Evolutionary conservation across 1,140 invertebrate genomes (phyloP).

Genomic region (Hetaerina americana): DNA sequence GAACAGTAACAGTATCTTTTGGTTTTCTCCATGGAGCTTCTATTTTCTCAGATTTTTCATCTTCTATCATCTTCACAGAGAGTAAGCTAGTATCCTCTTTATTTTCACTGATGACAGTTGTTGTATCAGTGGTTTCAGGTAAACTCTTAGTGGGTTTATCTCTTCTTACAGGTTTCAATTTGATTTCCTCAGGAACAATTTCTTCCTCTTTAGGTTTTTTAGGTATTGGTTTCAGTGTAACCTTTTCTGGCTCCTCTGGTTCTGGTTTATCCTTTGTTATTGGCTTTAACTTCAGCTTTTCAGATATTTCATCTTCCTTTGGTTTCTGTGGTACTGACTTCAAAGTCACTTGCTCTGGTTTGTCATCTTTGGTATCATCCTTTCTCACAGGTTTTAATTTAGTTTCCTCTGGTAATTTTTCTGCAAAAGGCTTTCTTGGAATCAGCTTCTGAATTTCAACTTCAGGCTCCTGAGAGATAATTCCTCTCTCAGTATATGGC

Average conservation of each 20-base stretch:
- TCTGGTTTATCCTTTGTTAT: neutral
- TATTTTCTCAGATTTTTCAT: constrained; percentile 2
- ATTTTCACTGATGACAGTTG: neutral
- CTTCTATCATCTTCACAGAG: neutral
- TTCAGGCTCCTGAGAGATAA: neutral
- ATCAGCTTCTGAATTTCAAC: neutral
- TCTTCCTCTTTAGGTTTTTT: constrained; percentile 16
- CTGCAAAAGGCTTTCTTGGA: neutral
- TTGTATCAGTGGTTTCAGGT: neutral
- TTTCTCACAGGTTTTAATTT: neutral
- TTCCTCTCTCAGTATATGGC: neutral
- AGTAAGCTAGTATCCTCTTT: neutral
- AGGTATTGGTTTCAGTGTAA: neutral
- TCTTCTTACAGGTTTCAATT: neutral
- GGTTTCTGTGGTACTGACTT: neutral
- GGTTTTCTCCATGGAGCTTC: neutral
- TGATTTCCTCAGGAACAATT: constrained; percentile 2
- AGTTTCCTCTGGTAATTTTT: neutral
- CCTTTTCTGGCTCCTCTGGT: neutral
- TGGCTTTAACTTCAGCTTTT: constrained; percentile 14
- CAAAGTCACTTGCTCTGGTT: neutral
- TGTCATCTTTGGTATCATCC: neutral
- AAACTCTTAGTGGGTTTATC: neutral
- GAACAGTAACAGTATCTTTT: neutral
- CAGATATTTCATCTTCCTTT: neutral